Evolutionary conservation across 2,888 invertebrate species (phyloP), one percentile per base, ranked within the genome.

Genomic region (Ormyrus labotus): DNA sequence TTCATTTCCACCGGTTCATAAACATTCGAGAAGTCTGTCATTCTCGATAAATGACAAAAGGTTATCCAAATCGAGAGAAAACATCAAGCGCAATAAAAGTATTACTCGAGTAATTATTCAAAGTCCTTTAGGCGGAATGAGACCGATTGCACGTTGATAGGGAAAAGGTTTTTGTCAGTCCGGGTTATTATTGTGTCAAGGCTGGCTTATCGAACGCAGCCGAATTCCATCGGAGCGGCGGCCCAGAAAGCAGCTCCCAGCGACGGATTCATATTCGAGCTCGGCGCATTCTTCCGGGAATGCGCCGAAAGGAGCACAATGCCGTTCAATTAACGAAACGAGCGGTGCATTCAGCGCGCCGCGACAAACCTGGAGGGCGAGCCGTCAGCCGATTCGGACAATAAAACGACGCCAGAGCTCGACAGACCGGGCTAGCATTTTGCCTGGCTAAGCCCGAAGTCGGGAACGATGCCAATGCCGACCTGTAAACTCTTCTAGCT

Each of bases 391-490:
- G 34, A 34, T 34, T 4, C 34, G 34, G 34, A 34, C 51, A 74
- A 67, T 74, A 74, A 74, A 74, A 57, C 58, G n/a, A 67, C 51
- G 51, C 7, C 50, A 57, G 68, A 45, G 47, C 34, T 10, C 11
- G 50, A 57, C 50, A 19, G 19, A 19, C 19, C 19, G 50, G n/a
- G 50, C 13, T 34, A 50, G 51, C 34, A 34, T 4, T 34, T 34
- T 34, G 19, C 5, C 9, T 8, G 53, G 5, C 7, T 11, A n/a
- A 45, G 13, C 48, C 5, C 8, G 9, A 55, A 57, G 64, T 45
- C 48, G 73, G 73, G 73, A 73, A 57, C 55, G 64, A 73, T 57
- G 72, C 55, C 72, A 72, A 11, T 34, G 34, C 34, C 11, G 58
- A n/a, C n/a, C 19, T 60, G 5, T 60, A 60, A 8, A 8, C 34